Evolutionary conservation across 1,140 invertebrate species (phyloP).

Genomic region (Helicoverpa armigera): DNA sequence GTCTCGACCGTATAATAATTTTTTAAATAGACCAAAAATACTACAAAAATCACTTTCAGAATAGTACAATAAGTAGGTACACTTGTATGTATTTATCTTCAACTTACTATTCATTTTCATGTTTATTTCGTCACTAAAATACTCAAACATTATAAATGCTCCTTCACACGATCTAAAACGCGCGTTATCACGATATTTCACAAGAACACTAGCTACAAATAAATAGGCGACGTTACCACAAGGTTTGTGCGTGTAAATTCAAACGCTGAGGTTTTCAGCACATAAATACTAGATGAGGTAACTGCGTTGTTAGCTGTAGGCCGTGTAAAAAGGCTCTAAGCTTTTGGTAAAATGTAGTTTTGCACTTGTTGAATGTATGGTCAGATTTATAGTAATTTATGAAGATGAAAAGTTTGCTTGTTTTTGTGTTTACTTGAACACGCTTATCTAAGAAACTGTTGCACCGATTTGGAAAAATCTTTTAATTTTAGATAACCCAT

Average conservation of each 20-base stretch:
- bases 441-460: too few relatives aligned
- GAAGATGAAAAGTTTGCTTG: too few relatives aligned
- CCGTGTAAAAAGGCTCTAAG: constrained; percentile 1
- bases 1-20: too few relatives aligned
- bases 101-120: too few relatives aligned
- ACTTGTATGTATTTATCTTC: too few relatives aligned
- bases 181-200: not conserved
- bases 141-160: not conserved
- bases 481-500: too few relatives aligned
- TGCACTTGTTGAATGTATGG: not conserved
- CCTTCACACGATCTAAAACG: not conserved
- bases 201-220: not conserved
- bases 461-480: too few relatives aligned
- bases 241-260: not conserved
- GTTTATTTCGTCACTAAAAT: not conserved
- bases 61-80: too few relatives aligned
- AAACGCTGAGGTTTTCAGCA: not conserved
- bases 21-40: too few relatives aligned
- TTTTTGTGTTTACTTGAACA: too few relatives aligned
- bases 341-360: not conserved
- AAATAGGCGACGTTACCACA: not conserved
- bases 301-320: not conserved
- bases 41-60: too few relatives aligned
- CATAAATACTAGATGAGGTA: not conserved
- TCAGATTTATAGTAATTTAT: too few relatives aligned